phyloP scores from a whole-genome alignment of 1,140 invertebrate genomes.

The Bombus confusus region DNA sequence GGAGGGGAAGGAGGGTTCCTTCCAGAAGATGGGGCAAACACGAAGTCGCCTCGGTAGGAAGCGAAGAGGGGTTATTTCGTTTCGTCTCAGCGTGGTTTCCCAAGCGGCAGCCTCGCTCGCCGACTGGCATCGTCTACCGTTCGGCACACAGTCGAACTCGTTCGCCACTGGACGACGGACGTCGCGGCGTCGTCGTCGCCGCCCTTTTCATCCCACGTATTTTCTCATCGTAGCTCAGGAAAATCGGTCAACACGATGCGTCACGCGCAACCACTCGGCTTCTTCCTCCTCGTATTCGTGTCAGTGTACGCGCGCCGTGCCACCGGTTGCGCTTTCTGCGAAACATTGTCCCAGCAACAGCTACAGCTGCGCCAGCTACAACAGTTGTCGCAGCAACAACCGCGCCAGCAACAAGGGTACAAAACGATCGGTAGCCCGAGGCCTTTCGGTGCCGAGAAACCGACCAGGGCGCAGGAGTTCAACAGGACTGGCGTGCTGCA shows the following conservation, averaged over 20 bases:
- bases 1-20: slow-evolving; percentile 45
- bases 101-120: slow-evolving; percentile 56
- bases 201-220: neutral
- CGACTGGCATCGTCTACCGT: slow-evolving; percentile 56
- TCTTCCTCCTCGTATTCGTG: slow-evolving; percentile 49
- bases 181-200: slow-evolving; percentile 52
- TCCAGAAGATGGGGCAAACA: slow-evolving; percentile 60
- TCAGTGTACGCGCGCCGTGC: slow-evolving; percentile 53
- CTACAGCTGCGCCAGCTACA: slow-evolving; percentile 38
- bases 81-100: slow-evolving; percentile 65
- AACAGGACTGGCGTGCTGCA: slow-evolving; percentile 78
- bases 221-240: neutral
- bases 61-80: slow-evolving; percentile 67
- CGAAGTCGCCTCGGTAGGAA: slow-evolving; percentile 59
- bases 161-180: slow-evolving; percentile 75
- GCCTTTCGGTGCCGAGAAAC: slow-evolving; percentile 75
- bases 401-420: slow-evolving; percentile 51
- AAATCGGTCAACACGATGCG: slow-evolving; percentile 35
- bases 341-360: slow-evolving; percentile 47
- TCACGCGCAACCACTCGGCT: slow-evolving; percentile 21
- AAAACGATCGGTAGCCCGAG: slow-evolving; percentile 67
- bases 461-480: slow-evolving; percentile 76
- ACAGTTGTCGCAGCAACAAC: slow-evolving; percentile 29
- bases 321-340: slow-evolving; percentile 61
- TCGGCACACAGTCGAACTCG: slow-evolving; percentile 76